phyloP scores from a whole-genome alignment of 2,113 vertebrate genomes.

The Lampris incognitus region DNA sequence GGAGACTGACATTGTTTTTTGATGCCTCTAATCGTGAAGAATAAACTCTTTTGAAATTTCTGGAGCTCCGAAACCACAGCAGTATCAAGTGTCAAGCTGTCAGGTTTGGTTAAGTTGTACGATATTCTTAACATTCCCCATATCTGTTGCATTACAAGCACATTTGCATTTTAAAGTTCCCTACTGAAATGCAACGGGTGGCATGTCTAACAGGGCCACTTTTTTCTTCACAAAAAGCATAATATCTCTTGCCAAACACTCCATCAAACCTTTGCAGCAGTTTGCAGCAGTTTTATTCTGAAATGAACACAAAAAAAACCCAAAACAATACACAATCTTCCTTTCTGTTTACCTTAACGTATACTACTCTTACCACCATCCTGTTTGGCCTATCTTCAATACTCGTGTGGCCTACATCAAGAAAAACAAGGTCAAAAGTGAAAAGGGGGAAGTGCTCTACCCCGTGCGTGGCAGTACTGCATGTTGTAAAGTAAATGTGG shows the following conservation, averaged over 20 bases:
- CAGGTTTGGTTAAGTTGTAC: slow-evolving; percentile 24
- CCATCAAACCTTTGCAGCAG: slow-evolving; percentile 3
- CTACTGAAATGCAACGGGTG: slow-evolving; percentile 24
- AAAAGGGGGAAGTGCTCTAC: too few relatives aligned
- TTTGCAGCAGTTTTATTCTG: slow-evolving; percentile 6
- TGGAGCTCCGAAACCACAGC: slow-evolving; percentile 29
- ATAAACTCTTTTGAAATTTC: slow-evolving; percentile 23
- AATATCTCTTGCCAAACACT: slow-evolving; percentile 5
- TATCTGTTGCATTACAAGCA: slow-evolving; percentile 14
- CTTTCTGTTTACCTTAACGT: slow-evolving; percentile 2
- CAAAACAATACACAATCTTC: neutral
- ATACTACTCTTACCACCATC: neutral
- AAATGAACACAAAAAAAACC: neutral
- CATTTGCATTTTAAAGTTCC: slow-evolving; percentile 26
- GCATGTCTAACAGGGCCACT: slow-evolving; percentile 37
- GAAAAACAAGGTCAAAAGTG: too few relatives aligned
- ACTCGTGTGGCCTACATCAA: too few relatives aligned
- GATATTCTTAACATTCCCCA: slow-evolving; percentile 22
- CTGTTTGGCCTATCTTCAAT: too few relatives aligned
- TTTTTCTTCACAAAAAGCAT: neutral
- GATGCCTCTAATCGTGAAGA: slow-evolving; percentile 19
- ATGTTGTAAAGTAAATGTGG: slow-evolving; percentile 33
- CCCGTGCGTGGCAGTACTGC: slow-evolving; percentile 8
- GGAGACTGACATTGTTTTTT: slow-evolving; percentile 45
- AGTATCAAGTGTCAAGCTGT: slow-evolving; percentile 19